Evolutionary conservation across 2,888 invertebrate genomes (phyloP), one percentile per base, ranked within the genome.

Genomic region (Tuberolachnus salignus): DNA sequence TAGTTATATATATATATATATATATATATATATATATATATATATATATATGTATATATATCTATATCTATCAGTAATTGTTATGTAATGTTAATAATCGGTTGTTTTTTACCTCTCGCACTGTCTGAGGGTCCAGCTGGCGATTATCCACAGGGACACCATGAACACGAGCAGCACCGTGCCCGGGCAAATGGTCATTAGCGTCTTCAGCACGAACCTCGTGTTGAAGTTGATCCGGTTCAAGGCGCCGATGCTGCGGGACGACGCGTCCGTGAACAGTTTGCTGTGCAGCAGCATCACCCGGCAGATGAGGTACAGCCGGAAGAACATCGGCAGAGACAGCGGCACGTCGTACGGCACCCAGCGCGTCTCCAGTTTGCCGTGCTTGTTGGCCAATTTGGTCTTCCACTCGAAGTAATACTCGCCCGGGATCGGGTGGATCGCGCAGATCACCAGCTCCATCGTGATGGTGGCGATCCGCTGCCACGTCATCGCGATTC

Each of bases 181-280:
- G 87, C 92, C 98, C 78, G 99, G 99, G 87, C 98, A 99, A 87
- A 99, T 98, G 86, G 99, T 99, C 99, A 99, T 99, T 84, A 99
- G 89, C 82, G 99, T 99, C 88, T 97, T 97, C 85, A 97, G 90
- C 85, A 97, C 96, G 88, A 95, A 95, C 86, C 91, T 88, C 86
- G 98, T 97, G 87, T 95, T 95, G 91, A 98, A 98, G 89, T 98
- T 97, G 87, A 98, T 98, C 86, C 97, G 92, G 90, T 97, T 97
- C 87, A 98, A 91, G 87, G 93, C 97, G 88, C 94, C 85, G 85
- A 87, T 89, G 84, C 88, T 88, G 86, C 99, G 91, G 82, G 98
- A 98, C 84, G 98, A 98, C 84, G 99, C 98, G 88, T 99, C 99
- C 83, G 98, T 99, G 89, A 99, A 99, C 84, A 99, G 90, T 90